Base-by-base conservation (phyloP, 2,888 invertebrate species). In the Apodemia hepburni region DNA sequence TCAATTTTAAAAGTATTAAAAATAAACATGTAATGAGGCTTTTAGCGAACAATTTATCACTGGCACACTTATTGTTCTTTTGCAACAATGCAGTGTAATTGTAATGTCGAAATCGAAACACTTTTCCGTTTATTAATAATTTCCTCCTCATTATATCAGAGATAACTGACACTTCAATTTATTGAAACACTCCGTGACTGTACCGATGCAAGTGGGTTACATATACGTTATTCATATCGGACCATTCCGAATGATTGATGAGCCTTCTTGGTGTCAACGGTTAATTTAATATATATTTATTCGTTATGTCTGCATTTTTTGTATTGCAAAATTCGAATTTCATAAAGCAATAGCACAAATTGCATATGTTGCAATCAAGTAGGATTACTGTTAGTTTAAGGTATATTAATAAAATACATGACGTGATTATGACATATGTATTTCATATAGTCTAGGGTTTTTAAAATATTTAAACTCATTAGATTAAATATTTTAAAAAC, bases 131-230 rank as follows among this genome's bases (percentile, higher is more conserved):
- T 70, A 70, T 74, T 73, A 77, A 76, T 75, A 77, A 77, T 77
- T 79, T 71, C 71, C 76, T 71, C 71, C 76, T 80, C 74, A 77
- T 76, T 75, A 75, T 74, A 71, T 71, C 74, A 76, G 72, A 78
- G 73, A 80, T 75, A 78, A 77, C 76, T 83, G 84, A 83, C 84
- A 82, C 77, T 75, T 81, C 75, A 80, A 82, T 85, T 82, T 85
- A 79, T 84, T 76, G 74, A 69, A 74, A 74, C 70, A 71, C 70
- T 65, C 66, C 62, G 59, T 66, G 73, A 68, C 68, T 22, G 45
- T 47, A 47, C 47, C 68, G 63, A 65, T 67, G 69, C 73, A 78
- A 80, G 80, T 81, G 73, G 79, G 84, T 79, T 79, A 81, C 76
- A 73, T 75, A 80, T 79, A 77, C 72, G 73, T 75, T 74, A 74